Evolutionary conservation across 2,888 invertebrate genomes (phyloP), one percentile per base, ranked within the genome.

Genomic region (Diplolepis rosae): DNA sequence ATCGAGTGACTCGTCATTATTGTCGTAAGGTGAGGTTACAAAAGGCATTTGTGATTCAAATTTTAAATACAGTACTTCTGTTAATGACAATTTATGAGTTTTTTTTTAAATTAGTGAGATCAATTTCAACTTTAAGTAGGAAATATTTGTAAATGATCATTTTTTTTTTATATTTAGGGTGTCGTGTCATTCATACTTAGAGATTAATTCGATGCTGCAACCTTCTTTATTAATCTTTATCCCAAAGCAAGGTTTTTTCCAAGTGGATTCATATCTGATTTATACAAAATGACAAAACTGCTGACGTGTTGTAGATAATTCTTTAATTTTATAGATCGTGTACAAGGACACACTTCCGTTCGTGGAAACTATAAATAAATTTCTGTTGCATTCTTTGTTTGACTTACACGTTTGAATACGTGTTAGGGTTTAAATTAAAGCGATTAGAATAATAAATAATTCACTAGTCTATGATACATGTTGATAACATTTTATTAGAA

Each of bases 21-120:
- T 18, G 45, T 69, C 66, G 45, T 66, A 56, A 70, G 72, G 74
- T 74, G 45, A 74, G 74, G 39, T 70, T 70, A 66, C 68, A 30
- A 52, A 50, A 50, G 9, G 13, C 22, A 50, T 24, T 6, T 45
- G 15, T 52, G 15, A 52, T 28, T 52, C 15, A 28, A 52, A 30
- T 30, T 52, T 52, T 13, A 52, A 30, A 52, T 28, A 35, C 32
- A 35, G 15, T 18, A 35, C 24, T 56, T 11, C 3, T 22, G 11
- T 22, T 13, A n/a, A 39, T 56, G 30, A 24, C 22, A 22, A 13
- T 3, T 32, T n/a, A 13, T 18, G 13, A 35, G 15, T 22, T 22
- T 56, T 30, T 15, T 28, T 1, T 28, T 7, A n/a, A 2, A 15
- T 15, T 15, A 22, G 3, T 28, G 15, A 28, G 5, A 2, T 28